These are phyloP conservation scores for Hydra vulgaris DNA, from an alignment of 30 jellyfish, hydroid and myxozoan species.

Conservation along the genomic window DNA sequence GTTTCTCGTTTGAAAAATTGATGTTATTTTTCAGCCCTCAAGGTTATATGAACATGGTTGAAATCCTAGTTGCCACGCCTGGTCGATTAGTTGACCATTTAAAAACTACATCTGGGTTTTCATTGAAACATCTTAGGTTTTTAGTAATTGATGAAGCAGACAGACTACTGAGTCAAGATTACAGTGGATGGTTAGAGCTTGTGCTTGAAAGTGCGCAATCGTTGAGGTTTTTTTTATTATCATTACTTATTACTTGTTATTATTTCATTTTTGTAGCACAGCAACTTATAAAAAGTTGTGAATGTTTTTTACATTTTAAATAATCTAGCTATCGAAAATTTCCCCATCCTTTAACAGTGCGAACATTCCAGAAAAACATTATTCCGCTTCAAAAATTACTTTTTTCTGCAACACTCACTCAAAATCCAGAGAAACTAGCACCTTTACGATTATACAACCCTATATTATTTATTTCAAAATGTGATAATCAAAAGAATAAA, in stretches of 20 bases:
- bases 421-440: conserved; percentile 87
- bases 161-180: conserved; percentile 70
- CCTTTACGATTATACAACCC: conserved; percentile 56
- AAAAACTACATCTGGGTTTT: conserved; percentile 39
- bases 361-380: not conserved
- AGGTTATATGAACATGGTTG: conserved; percentile 48
- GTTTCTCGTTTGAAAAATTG: not conserved
- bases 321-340: too few relatives aligned
- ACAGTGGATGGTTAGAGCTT: conserved; percentile 61
- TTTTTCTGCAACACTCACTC: conserved; percentile 91
- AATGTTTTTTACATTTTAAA: too few relatives aligned
- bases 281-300: too few relatives aligned
- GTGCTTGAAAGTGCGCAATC: conserved; percentile 27
- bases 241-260: too few relatives aligned
- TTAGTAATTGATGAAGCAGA: conserved; percentile 91
- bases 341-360: conserved; percentile 1
- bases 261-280: too few relatives aligned
- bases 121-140: conserved; percentile 50
- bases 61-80: conserved; percentile 78
- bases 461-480: conserved; percentile 33
- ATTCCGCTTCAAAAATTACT: conserved; percentile 61
- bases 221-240: not conserved
- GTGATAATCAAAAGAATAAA: not conserved
- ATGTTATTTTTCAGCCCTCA: conserved; percentile 20
- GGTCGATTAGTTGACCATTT: conserved; percentile 90